A percentile compares a stretch with the other conserved stretches of the same genome.
Conservation (phyloP, 2,888 invertebrate species). For the Dusona sp. region DNA sequence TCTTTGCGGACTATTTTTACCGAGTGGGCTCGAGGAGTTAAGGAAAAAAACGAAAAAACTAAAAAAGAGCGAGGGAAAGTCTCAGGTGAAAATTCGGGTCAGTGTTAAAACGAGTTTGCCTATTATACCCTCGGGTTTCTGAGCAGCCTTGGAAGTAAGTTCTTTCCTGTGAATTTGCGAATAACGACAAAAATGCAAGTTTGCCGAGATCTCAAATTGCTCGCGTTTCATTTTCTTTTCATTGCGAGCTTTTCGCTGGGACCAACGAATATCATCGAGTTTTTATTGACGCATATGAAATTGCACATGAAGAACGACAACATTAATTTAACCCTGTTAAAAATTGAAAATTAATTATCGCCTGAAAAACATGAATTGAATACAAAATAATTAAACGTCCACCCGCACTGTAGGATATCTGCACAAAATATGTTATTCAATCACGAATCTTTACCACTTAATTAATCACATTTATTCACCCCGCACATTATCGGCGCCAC, state of each 20-base stretch:
- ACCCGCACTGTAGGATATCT: too few relatives aligned
- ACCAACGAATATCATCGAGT: not conserved
- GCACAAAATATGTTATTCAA: not conserved
- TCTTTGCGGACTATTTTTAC: conserved; percentile 44
- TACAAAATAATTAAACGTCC: too few relatives aligned
- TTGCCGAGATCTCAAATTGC: conserved; percentile 41
- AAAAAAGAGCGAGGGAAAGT: conserved; percentile 15
- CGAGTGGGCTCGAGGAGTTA: conserved; percentile 41
- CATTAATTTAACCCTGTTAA: not conserved
- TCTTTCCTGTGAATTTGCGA: conserved; percentile 21
- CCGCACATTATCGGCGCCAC: not conserved
- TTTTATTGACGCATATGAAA: not conserved
- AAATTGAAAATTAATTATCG: not conserved
- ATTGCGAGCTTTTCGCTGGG: not conserved
- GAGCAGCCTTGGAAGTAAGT: conserved; percentile 34
- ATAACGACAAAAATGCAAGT: conserved; percentile 33
- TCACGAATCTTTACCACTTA: not conserved
- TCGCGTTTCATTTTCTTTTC: conserved; percentile 24
- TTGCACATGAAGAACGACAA: not conserved
- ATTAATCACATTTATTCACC: not conserved
- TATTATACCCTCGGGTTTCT: conserved; percentile 54
- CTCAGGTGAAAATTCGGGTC: conserved; percentile 62
- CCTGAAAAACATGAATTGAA: too few relatives aligned
- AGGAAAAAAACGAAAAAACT: not conserved
- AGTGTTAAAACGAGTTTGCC: conserved; percentile 66